Percentiles rank a stretch among this genome's conserved stretches.
These are phyloP conservation scores for Saccostrea echinata DNA, from an alignment of 1,140 invertebrate species.

Conservation along the genomic window DNA sequence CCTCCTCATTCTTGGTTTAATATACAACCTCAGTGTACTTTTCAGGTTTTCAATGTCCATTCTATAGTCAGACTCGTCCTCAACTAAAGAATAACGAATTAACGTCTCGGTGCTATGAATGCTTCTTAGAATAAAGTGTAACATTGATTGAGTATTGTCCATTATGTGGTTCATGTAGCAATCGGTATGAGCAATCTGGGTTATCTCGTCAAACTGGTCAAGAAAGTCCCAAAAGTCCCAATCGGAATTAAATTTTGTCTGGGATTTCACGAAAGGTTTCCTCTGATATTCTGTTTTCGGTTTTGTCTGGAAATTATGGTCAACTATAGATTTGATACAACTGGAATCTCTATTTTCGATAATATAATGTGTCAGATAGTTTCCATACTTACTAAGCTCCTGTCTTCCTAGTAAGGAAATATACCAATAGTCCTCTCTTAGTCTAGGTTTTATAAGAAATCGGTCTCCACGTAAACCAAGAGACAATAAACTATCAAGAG, in stretches of 20 bases:
- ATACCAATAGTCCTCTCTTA: neutral
- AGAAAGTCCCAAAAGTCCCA: neutral
- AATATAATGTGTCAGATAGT: neutral
- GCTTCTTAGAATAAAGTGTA: neutral
- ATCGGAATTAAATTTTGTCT: neutral
- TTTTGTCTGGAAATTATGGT: neutral
- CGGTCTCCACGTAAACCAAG: neutral
- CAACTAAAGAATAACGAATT: neutral
- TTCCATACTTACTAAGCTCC: neutral
- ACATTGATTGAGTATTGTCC: neutral
- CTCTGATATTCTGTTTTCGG: neutral
- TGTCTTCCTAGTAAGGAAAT: neutral
- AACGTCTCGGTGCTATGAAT: neutral
- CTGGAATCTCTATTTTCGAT: neutral
- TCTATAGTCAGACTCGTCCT: neutral
- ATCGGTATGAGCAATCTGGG: neutral
- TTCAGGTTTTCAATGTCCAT: neutral
- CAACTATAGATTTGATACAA: neutral
- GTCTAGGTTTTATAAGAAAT: neutral
- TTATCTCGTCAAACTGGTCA: neutral
- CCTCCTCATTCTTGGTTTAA: neutral
- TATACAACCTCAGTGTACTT: neutral
- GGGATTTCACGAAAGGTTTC: neutral
- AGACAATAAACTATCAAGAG: neutral
- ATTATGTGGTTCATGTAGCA: neutral